A percentile compares a stretch with the other conserved stretches of the same genome.
phyloP scores from a whole-genome alignment of 1,140 invertebrate species.

The Zaprionus ghesquierei region DNA sequence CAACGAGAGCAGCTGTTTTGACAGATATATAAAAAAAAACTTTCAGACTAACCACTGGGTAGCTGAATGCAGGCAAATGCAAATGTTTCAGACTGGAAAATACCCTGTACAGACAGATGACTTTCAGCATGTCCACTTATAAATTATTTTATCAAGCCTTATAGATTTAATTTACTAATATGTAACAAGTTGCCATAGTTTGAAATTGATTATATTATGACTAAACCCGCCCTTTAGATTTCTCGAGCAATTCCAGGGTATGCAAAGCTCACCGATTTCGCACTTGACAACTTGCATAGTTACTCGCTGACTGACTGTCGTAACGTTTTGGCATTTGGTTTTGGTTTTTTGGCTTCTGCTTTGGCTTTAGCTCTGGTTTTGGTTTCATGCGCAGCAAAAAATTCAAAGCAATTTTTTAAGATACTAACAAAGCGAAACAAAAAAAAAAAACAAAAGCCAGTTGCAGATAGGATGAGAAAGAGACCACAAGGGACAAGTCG shows the following conservation, averaged over 20 bases:
- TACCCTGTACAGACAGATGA: not conserved
- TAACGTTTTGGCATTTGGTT: slow-evolving; percentile 42
- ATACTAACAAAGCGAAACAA: slow-evolving; percentile 30
- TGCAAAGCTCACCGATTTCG: not conserved
- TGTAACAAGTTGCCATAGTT: too few relatives aligned
- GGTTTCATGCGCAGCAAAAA: slow-evolving; percentile 33
- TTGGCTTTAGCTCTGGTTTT: not conserved
- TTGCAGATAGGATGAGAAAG: slow-evolving; percentile 24
- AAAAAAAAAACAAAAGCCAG: slow-evolving; percentile 33
- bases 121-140: too few relatives aligned
- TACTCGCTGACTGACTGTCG: slow-evolving; percentile 9
- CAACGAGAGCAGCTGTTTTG: slow-evolving; percentile 15
- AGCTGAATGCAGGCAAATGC: not conserved
- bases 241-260: not conserved
- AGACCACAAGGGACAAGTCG: slow-evolving; percentile 36
- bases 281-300: slow-evolving; percentile 12
- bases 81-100: not conserved
- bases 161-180: too few relatives aligned
- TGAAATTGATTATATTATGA: too few relatives aligned
- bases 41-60: not conserved
- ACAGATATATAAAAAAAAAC: slow-evolving; percentile 12
- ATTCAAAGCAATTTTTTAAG: slow-evolving; percentile 75
- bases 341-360: slow-evolving; percentile 11
- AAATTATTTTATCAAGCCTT: too few relatives aligned
- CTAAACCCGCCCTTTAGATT: not conserved